Base-by-base conservation (phyloP, 2,888 invertebrate species). In the Cinara cedri region DNA sequence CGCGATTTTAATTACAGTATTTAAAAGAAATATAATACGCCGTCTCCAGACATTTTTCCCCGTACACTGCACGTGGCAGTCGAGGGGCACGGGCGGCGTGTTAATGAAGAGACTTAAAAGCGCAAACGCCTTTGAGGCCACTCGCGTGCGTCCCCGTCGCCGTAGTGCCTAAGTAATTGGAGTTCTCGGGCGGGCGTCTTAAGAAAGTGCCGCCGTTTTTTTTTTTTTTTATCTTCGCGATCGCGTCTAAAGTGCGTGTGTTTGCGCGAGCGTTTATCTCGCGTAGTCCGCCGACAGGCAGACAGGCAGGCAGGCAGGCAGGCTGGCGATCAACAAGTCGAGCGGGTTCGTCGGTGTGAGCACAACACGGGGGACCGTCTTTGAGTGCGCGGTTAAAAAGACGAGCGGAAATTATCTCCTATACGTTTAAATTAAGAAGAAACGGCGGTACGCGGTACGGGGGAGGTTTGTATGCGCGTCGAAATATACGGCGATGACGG, bases 321-420 rank as follows among this genome's bases (percentile, higher is more conserved):
- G n/a, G n/a, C n/a, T n/a, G n/a, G n/a, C 34, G 19, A 71, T 71
- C 71, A 71, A 71, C 71, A 71, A 71, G 71, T 71, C 42, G 55
- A 71, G 2, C 19, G 34, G 6, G 34, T 34, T 34, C 24, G 24
- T 26, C 57, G 16, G 9, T 16, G 14, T 24, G 14, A 1, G 14
- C 24, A 4, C 14, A n/a, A n/a, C n/a, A n/a, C n/a, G n/a, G n/a
- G n/a, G n/a, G n/a, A n/a, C n/a, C n/a, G n/a, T n/a, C n/a, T n/a
- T n/a, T n/a, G n/a, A n/a, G 21, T 14, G 16, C 60, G 3, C 60
- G 26, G n/a, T n/a, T n/a, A 16, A 9, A 2, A 26, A 14, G 3
- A 8, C 1, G n/a, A n/a, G n/a, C n/a, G n/a, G n/a, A n/a, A n/a
- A n/a, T n/a, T n/a, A n/a, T n/a, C n/a, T n/a, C n/a, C n/a, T n/a